A percentile compares a stretch with the other conserved stretches of the same genome.
Evolutionary conservation across 2,113 vertebrate species (phyloP).

Genomic region (Capreolus pygargus): DNA sequence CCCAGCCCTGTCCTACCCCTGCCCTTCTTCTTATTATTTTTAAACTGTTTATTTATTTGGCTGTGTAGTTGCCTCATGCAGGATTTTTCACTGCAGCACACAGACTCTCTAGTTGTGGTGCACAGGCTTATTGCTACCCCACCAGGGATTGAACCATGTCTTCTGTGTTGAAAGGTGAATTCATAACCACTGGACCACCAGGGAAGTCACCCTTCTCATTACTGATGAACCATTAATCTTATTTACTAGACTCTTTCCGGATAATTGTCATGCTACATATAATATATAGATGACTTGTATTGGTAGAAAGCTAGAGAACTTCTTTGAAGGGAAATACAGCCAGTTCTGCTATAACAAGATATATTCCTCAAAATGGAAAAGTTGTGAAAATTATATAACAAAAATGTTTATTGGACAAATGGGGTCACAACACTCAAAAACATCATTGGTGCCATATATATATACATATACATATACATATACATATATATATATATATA

Average conservation of each 20-base stretch:
- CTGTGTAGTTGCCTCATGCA: not conserved
- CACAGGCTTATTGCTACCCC: not conserved
- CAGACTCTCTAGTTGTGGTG: not conserved
- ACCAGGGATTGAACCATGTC: not conserved
- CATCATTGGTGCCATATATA: not conserved
- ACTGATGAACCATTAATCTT: not conserved
- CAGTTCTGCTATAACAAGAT: not conserved
- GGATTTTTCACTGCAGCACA: not conserved
- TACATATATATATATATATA: not conserved
- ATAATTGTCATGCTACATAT: not conserved
- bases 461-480: too few species aligned
- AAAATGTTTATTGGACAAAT: not conserved
- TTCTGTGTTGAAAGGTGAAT: not conserved
- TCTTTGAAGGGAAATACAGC: not conserved
- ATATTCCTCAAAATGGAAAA: not conserved
- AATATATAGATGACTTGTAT: not conserved
- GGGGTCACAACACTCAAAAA: not conserved
- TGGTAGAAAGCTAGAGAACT: not conserved
- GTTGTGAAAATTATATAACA: not conserved
- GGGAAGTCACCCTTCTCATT: not conserved
- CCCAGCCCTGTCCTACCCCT: not conserved
- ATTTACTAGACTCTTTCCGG: not conserved
- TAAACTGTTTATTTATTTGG: not conserved
- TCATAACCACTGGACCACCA: not conserved
- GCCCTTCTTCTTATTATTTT: not conserved